Conservation (phyloP, 2,888 invertebrate species). For the Tiliacea citrago region DNA sequence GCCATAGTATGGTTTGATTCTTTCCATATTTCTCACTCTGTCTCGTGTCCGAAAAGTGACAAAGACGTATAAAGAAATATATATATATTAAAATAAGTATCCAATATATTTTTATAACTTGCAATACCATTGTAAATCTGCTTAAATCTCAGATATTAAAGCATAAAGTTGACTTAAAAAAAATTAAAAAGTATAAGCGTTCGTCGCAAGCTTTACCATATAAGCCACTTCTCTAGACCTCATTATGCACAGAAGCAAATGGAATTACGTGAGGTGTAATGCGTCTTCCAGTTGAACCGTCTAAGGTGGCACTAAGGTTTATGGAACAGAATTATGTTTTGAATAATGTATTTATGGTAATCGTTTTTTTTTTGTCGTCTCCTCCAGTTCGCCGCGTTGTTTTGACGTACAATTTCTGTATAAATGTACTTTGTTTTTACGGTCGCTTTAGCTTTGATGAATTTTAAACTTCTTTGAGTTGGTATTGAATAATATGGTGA, state of each 20-base stretch:
- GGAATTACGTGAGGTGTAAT: constrained; percentile 70
- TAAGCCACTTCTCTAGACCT: constrained; percentile 47
- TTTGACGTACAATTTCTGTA: constrained; percentile 44
- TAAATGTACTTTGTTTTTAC: constrained; percentile 46
- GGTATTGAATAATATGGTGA: constrained; percentile 22
- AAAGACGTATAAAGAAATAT: too few species aligned
- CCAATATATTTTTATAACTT: constrained; percentile 5
- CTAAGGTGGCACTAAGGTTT: constrained; percentile 68
- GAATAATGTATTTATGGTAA: constrained; percentile 74
- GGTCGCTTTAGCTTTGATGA: constrained; percentile 37
- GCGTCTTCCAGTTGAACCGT: constrained; percentile 64
- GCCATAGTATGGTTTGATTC: not conserved
- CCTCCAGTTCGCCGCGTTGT: constrained; percentile 24
- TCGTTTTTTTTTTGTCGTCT: constrained; percentile 63
- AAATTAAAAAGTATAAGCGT: constrained; percentile 17
- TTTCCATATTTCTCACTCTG: not conserved
- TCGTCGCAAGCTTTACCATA: constrained; percentile 17
- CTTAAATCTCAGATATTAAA: constrained; percentile 19
- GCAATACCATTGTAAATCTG: constrained; percentile 10
- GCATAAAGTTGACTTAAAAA: constrained; percentile 28
- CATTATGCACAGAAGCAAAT: constrained; percentile 71
- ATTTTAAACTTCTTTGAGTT: constrained; percentile 13
- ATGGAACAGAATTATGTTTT: constrained; percentile 70
- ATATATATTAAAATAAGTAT: too few species aligned
- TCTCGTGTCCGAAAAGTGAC: not conserved